A percentile compares a stretch with the other conserved stretches of the same genome.
Evolutionary conservation across 2,888 invertebrate species (phyloP).

Genomic region (Lobophora halterata): DNA sequence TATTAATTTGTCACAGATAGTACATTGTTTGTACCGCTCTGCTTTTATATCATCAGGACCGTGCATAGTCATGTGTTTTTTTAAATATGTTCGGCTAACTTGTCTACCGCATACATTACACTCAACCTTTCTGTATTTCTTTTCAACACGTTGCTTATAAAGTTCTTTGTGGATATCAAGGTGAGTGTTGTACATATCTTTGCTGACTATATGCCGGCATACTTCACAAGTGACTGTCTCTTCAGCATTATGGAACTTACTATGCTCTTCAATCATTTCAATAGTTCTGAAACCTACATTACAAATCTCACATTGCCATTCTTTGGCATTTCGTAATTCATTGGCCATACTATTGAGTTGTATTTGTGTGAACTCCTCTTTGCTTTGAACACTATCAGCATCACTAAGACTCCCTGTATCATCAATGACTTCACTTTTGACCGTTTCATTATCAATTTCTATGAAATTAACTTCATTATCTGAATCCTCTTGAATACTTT

Average conservation of each 20-base stretch:
- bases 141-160: conserved; percentile 26
- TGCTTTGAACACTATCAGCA: conserved; percentile 5
- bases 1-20: conserved; percentile 32
- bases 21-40: conserved; percentile 26
- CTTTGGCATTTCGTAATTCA: conserved; percentile 8
- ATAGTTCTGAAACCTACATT: conserved; percentile 18
- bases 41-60: conserved; percentile 29
- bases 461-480: conserved; percentile 6
- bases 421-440: not conserved
- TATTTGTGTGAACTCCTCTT: conserved; percentile 23
- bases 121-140: conserved; percentile 31
- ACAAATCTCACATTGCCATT: conserved; percentile 26
- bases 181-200: conserved; percentile 28
- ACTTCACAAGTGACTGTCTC: conserved; percentile 32
- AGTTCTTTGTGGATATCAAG: conserved; percentile 32
- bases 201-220: conserved; percentile 29
- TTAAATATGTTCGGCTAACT: conserved; percentile 34
- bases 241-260: conserved; percentile 6
- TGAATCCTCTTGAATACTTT: conserved; percentile 4
- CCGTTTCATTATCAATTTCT: conserved; percentile 1
- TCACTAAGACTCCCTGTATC: not conserved
- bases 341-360: conserved; percentile 1
- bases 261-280: conserved; percentile 22
- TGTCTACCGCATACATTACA: conserved; percentile 39
- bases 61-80: conserved; percentile 36